Evolutionary conservation across 2,797 vertebrate species (phyloP).

Genomic region (Cynopterus sphinx): DNA sequence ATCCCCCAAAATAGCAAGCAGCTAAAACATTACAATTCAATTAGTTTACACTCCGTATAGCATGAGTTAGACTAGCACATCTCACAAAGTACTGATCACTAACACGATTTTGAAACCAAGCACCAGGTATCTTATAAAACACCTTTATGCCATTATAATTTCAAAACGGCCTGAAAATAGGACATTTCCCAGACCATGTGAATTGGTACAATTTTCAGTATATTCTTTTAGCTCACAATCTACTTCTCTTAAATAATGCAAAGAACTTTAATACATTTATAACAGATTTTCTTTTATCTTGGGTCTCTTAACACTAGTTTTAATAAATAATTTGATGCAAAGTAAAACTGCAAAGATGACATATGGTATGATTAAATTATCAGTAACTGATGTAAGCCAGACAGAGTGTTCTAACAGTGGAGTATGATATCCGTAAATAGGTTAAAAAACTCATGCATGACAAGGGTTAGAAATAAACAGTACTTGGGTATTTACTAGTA

Average conservation of each 20-base stretch:
- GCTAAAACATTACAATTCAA: background rate
- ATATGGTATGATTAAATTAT: background rate
- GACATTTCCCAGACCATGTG: background rate
- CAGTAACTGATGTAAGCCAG: background rate
- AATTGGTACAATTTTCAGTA: background rate
- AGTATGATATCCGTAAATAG: background rate
- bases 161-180: background rate
- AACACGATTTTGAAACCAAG: background rate
- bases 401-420: conserved; percentile 19
- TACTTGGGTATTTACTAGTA: background rate
- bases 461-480: background rate
- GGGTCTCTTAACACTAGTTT: background rate
- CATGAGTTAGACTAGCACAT: background rate
- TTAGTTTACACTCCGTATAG: background rate
- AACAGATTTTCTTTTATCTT: background rate
- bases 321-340: conserved; percentile 1
- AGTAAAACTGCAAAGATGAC: background rate
- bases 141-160: background rate
- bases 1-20: background rate
- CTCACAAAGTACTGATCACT: background rate
- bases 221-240: background rate
- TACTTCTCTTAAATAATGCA: background rate
- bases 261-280: conserved; percentile 32
- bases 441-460: background rate
- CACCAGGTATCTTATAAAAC: background rate